phyloP scores from a whole-genome alignment of 1,140 invertebrate genomes.

The Danaus plexippus region DNA sequence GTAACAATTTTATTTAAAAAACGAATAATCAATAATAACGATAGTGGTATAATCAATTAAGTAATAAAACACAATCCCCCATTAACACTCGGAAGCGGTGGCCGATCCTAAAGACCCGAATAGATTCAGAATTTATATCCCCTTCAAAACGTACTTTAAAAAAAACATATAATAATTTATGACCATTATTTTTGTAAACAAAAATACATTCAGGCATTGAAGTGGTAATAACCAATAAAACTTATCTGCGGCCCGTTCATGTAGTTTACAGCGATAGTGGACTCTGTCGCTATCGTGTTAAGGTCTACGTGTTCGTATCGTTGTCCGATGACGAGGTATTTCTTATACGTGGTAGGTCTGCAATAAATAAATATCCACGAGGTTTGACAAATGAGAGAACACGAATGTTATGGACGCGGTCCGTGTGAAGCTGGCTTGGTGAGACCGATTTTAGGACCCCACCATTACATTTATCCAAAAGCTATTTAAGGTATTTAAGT shows the following conservation, averaged over 20 bases:
- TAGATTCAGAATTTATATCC: slow-evolving; percentile 56
- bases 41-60: slow-evolving; percentile 28
- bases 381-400: slow-evolving; percentile 62
- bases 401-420: slow-evolving; percentile 50
- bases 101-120: slow-evolving; percentile 35
- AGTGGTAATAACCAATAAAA: too few relatives aligned
- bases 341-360: slow-evolving; percentile 52
- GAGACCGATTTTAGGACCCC: slow-evolving; percentile 9
- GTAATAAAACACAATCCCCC: too few relatives aligned
- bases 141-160: slow-evolving; percentile 30
- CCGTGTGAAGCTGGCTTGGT: slow-evolving; percentile 23
- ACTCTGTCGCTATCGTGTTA: too few relatives aligned
- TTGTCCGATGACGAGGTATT: slow-evolving; percentile 34
- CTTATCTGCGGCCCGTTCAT: neutral
- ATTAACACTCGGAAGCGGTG: slow-evolving; percentile 57
- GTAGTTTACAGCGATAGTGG: neutral
- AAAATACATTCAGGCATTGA: neutral
- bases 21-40: neutral
- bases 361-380: slow-evolving; percentile 64
- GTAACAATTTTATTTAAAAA: too few relatives aligned
- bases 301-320: too few relatives aligned
- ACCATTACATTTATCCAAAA: too few relatives aligned
- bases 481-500: too few relatives aligned
- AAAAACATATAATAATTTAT: slow-evolving; percentile 11
- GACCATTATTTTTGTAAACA: slow-evolving; percentile 4